Evolutionary conservation across 2,113 vertebrate species (phyloP), one percentile per base, ranked within the genome.

Genomic region (Aptenodytes patagonicus): DNA sequence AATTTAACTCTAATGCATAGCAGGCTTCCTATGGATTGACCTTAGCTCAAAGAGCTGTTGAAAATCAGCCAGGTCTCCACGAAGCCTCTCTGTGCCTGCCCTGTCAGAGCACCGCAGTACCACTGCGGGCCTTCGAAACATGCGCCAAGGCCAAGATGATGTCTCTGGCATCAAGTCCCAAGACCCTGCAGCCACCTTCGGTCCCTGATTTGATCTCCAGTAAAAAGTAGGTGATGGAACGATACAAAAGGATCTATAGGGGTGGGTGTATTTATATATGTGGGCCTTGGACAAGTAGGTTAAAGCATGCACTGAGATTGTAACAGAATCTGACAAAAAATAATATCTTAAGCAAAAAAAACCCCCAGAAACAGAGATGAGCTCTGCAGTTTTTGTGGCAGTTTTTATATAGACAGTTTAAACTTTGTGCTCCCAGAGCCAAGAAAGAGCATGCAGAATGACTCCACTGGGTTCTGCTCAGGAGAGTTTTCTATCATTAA

Each of bases 91-190:
- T 69, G 12, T 69, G 46, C 55, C 62, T 65, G 11, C 54, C 60
- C 60, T 73, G 13, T 75, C 52, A 72, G 73, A 62, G 24, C 32
- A 42, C 36, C 1, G 0, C 44, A 83, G 49, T 47, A 46, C 58
- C 17, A 18, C 34, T 26, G 44, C 34, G 58, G 55, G 26, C 36
- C 49, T 69, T 51, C 1, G 0, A 84, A 11, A 12, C 1, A 0
- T 22, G 20, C 38, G 46, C 26, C 1, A 0, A 94, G 38, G 32
- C 57, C 52, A 61, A 83, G 66, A 42, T n/a, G 64, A 57, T 66
- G 32, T 62, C 47, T 93, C 46, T 87, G 73, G 8, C 42, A 51
- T 44, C 36, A 60, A 34, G 86, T 42, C 44, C 36, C 51, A 87
- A 79, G 58, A 69, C 51, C 13, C 20, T 83, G 82, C 66, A 89